Conservation (phyloP, 2,113 vertebrate genomes). For the Heterotilapia buettikoferi region DNA sequence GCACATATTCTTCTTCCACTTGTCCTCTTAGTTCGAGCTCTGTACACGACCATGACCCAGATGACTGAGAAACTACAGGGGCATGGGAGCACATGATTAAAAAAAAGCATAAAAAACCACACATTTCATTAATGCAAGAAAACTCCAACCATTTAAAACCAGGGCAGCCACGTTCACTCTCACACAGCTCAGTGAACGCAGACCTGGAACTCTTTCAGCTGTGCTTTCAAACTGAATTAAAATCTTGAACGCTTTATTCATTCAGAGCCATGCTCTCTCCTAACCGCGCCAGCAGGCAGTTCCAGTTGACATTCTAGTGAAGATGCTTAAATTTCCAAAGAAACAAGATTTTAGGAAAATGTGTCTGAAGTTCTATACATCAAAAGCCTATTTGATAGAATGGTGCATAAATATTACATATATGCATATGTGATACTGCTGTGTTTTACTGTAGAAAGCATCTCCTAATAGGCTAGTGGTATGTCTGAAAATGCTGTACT, state of each 20-base stretch:
- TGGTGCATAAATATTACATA: neutral
- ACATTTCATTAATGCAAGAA: neutral
- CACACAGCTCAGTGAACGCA: neutral
- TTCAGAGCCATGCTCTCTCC: neutral
- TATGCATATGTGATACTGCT: neutral
- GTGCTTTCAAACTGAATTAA: neutral
- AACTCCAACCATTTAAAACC: neutral
- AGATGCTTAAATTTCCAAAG: neutral
- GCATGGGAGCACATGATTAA: neutral
- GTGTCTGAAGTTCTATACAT: neutral
- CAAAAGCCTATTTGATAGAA: neutral
- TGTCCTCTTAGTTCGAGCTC: neutral
- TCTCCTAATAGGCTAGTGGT: neutral
- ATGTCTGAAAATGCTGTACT: neutral
- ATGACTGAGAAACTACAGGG: neutral
- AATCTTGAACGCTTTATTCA: neutral
- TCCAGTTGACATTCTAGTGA: neutral
- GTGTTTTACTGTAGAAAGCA: neutral
- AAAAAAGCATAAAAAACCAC: fast-evolving
- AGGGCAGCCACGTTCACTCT: neutral
- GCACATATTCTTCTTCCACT: neutral
- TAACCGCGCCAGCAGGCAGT: neutral
- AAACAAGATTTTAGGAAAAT: neutral
- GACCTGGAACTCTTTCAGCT: neutral
- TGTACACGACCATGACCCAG: neutral